Evolutionary conservation across 2,797 vertebrate species (phyloP).

Genomic region (Corythornis leucogaster): DNA sequence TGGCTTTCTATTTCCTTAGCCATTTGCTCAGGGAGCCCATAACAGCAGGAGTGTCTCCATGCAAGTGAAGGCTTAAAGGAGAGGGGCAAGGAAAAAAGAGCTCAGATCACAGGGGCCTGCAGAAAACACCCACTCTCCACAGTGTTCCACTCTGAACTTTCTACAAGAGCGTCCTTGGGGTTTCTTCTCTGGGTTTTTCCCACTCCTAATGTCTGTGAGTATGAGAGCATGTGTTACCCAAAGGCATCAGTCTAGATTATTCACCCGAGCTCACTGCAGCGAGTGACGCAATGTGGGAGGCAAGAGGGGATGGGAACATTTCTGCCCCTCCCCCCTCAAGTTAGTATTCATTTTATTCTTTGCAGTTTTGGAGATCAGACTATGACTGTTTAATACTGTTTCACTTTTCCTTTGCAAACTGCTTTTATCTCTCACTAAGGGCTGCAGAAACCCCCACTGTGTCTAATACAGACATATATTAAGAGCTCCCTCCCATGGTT

Average conservation of each 20-base stretch:
- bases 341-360: slow-evolving; percentile 3
- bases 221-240: not conserved
- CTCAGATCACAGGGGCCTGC: not conserved
- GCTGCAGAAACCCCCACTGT: not conserved
- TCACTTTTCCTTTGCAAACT: slow-evolving; percentile 18
- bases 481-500: slow-evolving; percentile 49
- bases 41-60: not conserved
- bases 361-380: not conserved
- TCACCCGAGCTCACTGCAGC: not conserved
- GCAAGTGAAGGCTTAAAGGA: not conserved
- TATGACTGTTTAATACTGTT: not conserved
- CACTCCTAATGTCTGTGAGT: not conserved
- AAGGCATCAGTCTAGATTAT: not conserved
- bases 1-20: not conserved
- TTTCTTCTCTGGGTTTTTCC: not conserved
- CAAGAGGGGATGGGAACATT: not conserved
- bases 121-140: slow-evolving; percentile 4
- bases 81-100: not conserved
- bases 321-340: not conserved
- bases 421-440: not conserved
- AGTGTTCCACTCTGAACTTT: slow-evolving; percentile 8
- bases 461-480: not conserved
- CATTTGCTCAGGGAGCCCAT: not conserved
- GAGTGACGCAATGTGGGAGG: not conserved
- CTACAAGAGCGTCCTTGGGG: not conserved